These are phyloP conservation scores for Balearica regulorum DNA, from an alignment of 2,797 vertebrate genomes.

Conservation along the genomic window DNA sequence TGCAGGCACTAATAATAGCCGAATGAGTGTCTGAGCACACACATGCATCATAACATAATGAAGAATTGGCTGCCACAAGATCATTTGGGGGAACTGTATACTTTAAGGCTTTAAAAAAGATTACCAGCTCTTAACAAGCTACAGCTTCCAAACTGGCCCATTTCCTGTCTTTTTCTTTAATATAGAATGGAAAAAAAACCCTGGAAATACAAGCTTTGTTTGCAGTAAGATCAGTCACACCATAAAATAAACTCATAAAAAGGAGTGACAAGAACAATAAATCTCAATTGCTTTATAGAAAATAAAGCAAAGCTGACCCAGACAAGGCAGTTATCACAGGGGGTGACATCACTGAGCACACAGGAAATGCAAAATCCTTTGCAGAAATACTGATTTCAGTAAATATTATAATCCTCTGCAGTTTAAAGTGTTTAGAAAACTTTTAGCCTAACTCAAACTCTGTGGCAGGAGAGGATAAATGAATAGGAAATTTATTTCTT, in stretches of 20 bases:
- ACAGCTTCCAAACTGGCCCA: background rate
- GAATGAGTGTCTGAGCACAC: background rate
- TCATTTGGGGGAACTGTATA: background rate
- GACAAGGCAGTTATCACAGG: background rate
- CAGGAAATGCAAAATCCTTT: background rate
- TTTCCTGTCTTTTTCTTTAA: background rate
- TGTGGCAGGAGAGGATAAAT: background rate
- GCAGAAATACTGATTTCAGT: background rate
- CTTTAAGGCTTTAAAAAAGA: background rate
- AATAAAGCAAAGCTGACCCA: conserved; percentile 9
- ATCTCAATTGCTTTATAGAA: background rate
- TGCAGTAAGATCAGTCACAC: background rate
- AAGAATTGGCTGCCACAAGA: background rate
- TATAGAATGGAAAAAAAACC: accelerated
- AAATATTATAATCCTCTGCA: background rate
- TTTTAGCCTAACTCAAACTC: background rate
- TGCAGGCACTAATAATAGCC: background rate
- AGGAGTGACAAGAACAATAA: background rate
- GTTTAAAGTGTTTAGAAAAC: background rate
- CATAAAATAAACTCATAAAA: conserved; percentile 6
- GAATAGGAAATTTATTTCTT: background rate
- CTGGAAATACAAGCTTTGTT: background rate
- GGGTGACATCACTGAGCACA: background rate
- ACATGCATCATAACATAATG: background rate
- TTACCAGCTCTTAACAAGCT: background rate